These are phyloP conservation scores for Apamea monoglypha DNA, from an alignment of 2,888 invertebrate genomes.

Conservation along the genomic window DNA sequence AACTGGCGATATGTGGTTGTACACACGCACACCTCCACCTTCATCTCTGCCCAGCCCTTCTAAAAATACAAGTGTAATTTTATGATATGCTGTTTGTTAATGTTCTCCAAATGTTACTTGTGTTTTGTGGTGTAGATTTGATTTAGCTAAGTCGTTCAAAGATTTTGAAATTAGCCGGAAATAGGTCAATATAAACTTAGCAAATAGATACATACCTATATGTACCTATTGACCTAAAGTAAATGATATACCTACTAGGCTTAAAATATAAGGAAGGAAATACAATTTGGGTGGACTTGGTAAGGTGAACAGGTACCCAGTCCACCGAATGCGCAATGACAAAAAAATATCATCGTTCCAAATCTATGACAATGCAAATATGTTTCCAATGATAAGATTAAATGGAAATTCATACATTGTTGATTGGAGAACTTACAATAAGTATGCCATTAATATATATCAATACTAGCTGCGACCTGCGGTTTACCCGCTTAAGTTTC, in stretches of 20 bases:
- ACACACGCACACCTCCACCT: neutral
- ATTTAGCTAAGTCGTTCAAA: neutral
- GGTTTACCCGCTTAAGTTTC: no score
- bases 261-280: no score
- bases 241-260: no score
- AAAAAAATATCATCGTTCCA: conserved; percentile 22
- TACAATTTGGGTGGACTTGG: neutral
- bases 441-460: neutral
- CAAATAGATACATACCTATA: neutral
- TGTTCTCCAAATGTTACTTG: neutral
- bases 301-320: neutral
- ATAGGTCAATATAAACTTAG: neutral
- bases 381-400: conserved; percentile 30
- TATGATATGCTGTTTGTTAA: no score
- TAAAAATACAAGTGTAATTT: neutral
- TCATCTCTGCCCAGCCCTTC: neutral
- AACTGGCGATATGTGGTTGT: neutral
- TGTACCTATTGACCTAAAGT: no score
- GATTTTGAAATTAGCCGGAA: neutral
- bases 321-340: neutral
- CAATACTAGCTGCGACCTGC: neutral
- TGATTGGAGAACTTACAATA: conserved; percentile 5
- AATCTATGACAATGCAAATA: conserved; percentile 25
- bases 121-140: neutral
- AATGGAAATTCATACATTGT: neutral